Percentiles rank a stretch among this genome's conserved stretches.
These are phyloP conservation scores for Murina feae DNA, from an alignment of 2,113 vertebrate species.

Conservation along the genomic window DNA sequence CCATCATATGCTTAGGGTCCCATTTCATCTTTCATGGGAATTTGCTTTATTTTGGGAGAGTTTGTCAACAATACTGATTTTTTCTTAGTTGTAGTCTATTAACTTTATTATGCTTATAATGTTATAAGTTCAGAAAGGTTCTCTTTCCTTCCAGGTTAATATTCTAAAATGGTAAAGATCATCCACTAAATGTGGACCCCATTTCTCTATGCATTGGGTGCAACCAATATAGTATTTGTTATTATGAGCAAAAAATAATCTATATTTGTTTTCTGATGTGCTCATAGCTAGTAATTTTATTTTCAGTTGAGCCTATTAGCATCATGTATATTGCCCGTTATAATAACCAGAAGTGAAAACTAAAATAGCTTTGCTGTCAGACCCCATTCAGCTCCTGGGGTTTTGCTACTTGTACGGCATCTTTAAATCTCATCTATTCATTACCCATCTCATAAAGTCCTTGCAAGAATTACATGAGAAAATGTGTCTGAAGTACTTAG, in stretches of 20 bases:
- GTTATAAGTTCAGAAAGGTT: background rate
- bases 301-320: background rate
- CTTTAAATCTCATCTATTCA: background rate
- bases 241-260: background rate
- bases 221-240: background rate
- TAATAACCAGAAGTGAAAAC: background rate
- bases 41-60: conserved; percentile 42
- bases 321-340: background rate
- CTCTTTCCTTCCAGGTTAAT: background rate
- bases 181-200: background rate
- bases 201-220: background rate
- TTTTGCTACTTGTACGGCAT: background rate
- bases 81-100: background rate
- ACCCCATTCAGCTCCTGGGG: background rate
- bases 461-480: background rate
- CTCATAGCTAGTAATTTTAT: background rate
- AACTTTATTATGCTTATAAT: background rate
- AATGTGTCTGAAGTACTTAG: background rate
- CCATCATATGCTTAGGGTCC: background rate
- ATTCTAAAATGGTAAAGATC: background rate
- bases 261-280: background rate
- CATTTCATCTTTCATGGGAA: background rate
- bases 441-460: background rate
- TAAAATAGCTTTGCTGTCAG: background rate
- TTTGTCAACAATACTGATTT: background rate